These are phyloP conservation scores for Cloeon dipterum DNA, from an alignment of 2,888 invertebrate genomes.

Conservation along the genomic window DNA sequence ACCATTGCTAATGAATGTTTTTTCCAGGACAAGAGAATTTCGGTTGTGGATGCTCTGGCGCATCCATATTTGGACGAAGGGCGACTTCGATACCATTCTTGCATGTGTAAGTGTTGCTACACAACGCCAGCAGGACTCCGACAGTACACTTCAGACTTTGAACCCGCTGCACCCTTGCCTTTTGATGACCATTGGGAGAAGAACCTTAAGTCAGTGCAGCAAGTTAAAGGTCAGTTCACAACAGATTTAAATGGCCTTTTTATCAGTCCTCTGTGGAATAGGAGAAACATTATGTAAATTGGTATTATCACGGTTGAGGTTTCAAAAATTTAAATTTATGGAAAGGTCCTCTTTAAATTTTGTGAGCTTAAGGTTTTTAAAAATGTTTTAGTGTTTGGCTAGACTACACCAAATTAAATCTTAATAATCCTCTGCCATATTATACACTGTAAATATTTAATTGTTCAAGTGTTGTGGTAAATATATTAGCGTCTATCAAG, in stretches of 20 bases:
- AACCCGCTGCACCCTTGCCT: constrained; percentile 69
- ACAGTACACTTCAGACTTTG: constrained; percentile 78
- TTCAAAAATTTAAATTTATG: too few species aligned
- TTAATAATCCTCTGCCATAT: too few species aligned
- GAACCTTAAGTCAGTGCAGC: constrained; percentile 75
- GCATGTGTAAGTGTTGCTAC: constrained; percentile 98
- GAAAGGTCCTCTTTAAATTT: too few species aligned
- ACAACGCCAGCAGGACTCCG: constrained; percentile 48
- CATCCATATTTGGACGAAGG: constrained; percentile 98
- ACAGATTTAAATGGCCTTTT: neutral
- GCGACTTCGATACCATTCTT: constrained; percentile 93
- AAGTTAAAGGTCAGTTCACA: constrained; percentile 73
- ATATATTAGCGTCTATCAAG: too few species aligned
- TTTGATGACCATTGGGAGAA: constrained; percentile 96
- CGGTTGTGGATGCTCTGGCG: constrained; percentile 81
- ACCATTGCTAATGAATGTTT: constrained; percentile 2
- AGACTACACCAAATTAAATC: too few species aligned
- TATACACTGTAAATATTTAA: too few species aligned
- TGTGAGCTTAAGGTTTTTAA: too few species aligned
- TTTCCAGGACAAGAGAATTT: constrained; percentile 77
- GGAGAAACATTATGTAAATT: too few species aligned
- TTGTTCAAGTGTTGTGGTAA: neutral
- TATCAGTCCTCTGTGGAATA: neutral
- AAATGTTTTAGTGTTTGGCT: too few species aligned
- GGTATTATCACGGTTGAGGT: too few species aligned